Conservation (phyloP, 1,140 invertebrate genomes). For the Monomorium pharaonis region DNA sequence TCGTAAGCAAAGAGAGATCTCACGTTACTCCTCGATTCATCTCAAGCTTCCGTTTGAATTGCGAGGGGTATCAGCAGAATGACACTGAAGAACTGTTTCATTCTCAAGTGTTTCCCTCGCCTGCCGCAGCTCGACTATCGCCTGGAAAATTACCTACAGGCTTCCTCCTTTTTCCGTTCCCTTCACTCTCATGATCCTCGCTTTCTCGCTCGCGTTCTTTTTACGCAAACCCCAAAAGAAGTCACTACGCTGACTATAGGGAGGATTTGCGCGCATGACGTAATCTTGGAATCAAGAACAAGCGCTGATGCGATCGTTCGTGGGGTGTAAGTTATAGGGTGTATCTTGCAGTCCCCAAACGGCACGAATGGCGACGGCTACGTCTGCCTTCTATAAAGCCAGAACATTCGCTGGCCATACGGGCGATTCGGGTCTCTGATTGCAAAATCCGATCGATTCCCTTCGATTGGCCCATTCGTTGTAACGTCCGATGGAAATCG, state of each 20-base stretch:
- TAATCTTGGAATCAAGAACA: slow-evolving; percentile 48
- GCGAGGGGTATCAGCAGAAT: slow-evolving; percentile 58
- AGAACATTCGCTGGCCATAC: slow-evolving; percentile 16
- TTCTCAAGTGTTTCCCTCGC: slow-evolving; percentile 56
- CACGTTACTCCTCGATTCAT: slow-evolving; percentile 59
- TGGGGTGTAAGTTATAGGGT: slow-evolving; percentile 48
- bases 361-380: slow-evolving; percentile 6
- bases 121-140: slow-evolving; percentile 60
- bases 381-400: slow-evolving; percentile 8
- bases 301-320: slow-evolving; percentile 31
- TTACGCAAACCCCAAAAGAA: slow-evolving; percentile 16
- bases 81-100: slow-evolving; percentile 73
- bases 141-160: slow-evolving; percentile 66
- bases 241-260: neutral
- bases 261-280: slow-evolving; percentile 7
- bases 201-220: neutral
- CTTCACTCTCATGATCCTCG: neutral
- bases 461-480: slow-evolving; percentile 70
- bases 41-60: slow-evolving; percentile 64
- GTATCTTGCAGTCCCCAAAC: slow-evolving; percentile 31
- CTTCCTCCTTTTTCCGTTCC: neutral
- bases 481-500: slow-evolving; percentile 75
- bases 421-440: slow-evolving; percentile 65
- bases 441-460: slow-evolving; percentile 66
- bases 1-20: slow-evolving; percentile 52